phyloP scores from a whole-genome alignment of 2,888 invertebrate genomes.

The Cephalotes varians region DNA sequence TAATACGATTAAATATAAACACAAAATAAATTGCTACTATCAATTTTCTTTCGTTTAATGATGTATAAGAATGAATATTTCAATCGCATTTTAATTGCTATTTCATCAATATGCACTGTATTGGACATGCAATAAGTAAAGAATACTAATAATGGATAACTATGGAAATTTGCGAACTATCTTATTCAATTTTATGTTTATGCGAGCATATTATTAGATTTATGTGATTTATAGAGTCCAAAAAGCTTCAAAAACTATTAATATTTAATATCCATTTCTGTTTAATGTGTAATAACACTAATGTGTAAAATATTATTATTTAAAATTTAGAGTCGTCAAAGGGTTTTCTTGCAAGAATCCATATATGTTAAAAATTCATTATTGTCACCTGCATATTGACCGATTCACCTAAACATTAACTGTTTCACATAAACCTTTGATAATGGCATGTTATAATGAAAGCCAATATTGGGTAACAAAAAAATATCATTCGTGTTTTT shows the following conservation, averaged over 20 bases:
- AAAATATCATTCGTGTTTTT: not conserved
- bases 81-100: slow-evolving; percentile 40
- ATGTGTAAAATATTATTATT: slow-evolving; percentile 17
- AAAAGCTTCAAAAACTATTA: slow-evolving; percentile 10
- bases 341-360: slow-evolving; percentile 16
- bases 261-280: slow-evolving; percentile 15
- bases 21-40: slow-evolving; percentile 27
- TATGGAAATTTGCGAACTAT: slow-evolving; percentile 36
- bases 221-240: slow-evolving; percentile 30
- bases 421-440: slow-evolving; percentile 74
- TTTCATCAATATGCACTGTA: slow-evolving; percentile 41
- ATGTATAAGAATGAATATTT: slow-evolving; percentile 8
- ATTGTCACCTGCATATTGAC: slow-evolving; percentile 20
- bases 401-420: slow-evolving; percentile 27
- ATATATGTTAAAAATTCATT: slow-evolving; percentile 20
- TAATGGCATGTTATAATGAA: slow-evolving; percentile 53
- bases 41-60: slow-evolving; percentile 17
- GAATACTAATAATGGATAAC: slow-evolving; percentile 30
- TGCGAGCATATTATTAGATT: slow-evolving; percentile 34
- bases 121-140: slow-evolving; percentile 44
- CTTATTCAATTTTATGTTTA: slow-evolving; percentile 32
- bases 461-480: slow-evolving; percentile 54
- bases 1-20: too few species aligned
- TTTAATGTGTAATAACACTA: not conserved
- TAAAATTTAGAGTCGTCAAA: not conserved